phyloP scores from a whole-genome alignment of 2,797 vertebrate genomes.

The Sebastes variabilis region DNA sequence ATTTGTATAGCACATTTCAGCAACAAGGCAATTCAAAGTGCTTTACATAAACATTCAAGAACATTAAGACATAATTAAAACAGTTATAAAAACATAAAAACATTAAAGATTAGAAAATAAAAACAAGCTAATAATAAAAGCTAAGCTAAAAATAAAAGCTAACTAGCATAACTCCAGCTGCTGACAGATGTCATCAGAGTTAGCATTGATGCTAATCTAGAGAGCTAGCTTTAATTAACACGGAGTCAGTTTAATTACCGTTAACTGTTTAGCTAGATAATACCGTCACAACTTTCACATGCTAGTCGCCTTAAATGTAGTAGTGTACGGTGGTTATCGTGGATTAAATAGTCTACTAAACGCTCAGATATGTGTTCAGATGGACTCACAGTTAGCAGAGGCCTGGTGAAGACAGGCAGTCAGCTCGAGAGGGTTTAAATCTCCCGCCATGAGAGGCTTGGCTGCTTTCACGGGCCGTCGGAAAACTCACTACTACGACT shows the following conservation, averaged over 20 bases:
- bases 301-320: not conserved
- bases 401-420: not conserved
- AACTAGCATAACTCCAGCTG: not conserved
- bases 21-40: too few relatives aligned
- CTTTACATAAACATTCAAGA: too few relatives aligned
- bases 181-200: not conserved
- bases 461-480: conserved; percentile 19
- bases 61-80: too few relatives aligned
- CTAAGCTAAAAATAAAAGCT: too few relatives aligned
- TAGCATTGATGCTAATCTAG: not conserved
- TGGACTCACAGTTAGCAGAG: not conserved
- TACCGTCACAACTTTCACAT: not conserved
- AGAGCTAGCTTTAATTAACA: not conserved
- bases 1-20: too few relatives aligned
- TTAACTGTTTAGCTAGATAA: too few relatives aligned
- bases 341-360: not conserved
- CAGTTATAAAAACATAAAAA: too few relatives aligned
- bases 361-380: not conserved
- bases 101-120: too few relatives aligned
- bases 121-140: too few relatives aligned
- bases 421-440: not conserved
- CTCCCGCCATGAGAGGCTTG: conserved; percentile 41
- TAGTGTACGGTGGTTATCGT: rapidly evolving
- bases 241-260: not conserved
- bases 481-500: not conserved